Evolutionary conservation across 2,797 vertebrate genomes (phyloP).

Genomic region (Cygnus olor): DNA sequence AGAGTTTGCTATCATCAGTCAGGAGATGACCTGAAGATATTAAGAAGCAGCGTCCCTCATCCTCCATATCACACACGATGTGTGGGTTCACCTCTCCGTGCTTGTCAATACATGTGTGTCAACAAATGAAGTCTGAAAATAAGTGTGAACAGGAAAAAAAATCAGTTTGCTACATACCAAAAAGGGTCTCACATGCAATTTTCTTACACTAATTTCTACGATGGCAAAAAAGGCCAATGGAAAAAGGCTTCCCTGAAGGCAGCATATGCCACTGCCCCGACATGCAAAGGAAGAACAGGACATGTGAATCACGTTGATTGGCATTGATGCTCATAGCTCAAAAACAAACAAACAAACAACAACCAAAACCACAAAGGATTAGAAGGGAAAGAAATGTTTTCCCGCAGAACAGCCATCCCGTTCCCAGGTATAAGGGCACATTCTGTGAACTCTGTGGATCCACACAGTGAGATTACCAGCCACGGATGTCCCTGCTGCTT

Average conservation of each 20-base stretch:
- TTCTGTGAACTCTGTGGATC: not conserved
- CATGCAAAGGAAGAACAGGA: not conserved
- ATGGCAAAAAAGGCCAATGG: not conserved
- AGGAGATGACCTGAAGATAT: not conserved
- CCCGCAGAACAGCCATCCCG: too few relatives aligned
- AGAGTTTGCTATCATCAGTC: not conserved
- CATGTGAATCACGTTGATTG: not conserved
- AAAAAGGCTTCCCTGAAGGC: not conserved
- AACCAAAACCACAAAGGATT: not conserved
- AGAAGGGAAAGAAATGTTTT: not conserved
- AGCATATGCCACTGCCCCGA: not conserved
- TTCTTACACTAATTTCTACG: not conserved
- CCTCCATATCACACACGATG: accelerated
- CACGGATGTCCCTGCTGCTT: not conserved
- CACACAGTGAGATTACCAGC: not conserved
- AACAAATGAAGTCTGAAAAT: not conserved
- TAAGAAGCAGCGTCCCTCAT: not conserved
- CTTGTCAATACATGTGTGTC: not conserved
- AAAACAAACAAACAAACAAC: not conserved
- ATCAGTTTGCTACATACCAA: not conserved
- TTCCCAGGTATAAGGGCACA: too few relatives aligned
- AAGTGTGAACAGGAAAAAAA: not conserved
- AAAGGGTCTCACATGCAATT: not conserved
- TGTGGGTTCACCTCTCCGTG: not conserved
- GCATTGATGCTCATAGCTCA: not conserved